Evolutionary conservation across 2,888 invertebrate species (phyloP).

Genomic region (Diabrotica balteata): DNA sequence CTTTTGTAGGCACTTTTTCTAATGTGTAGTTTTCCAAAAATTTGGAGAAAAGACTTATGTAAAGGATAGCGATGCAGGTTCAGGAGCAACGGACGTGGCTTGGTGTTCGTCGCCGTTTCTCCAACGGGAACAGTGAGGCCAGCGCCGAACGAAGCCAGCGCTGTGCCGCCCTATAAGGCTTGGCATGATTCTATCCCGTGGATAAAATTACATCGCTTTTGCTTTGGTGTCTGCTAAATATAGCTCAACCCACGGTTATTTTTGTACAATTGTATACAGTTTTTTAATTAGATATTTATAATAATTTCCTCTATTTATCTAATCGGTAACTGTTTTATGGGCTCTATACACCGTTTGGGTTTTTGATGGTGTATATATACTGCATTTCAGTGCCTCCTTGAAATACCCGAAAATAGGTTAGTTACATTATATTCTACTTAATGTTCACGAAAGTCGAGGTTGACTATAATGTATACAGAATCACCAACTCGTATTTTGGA

Average conservation of each 20-base stretch:
- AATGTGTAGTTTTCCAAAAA: too few species aligned
- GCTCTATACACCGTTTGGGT: background rate
- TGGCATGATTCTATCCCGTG: slow-evolving; percentile 59
- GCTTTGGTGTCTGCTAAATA: slow-evolving; percentile 60
- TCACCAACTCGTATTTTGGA: too few species aligned
- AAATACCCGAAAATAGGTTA: slow-evolving; percentile 9
- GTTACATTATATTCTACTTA: background rate
- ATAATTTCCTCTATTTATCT: slow-evolving; percentile 43
- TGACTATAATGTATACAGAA: too few species aligned
- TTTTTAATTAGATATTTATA: slow-evolving; percentile 57
- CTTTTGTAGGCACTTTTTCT: too few species aligned
- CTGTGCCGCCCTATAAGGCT: slow-evolving; percentile 61
- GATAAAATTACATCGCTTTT: slow-evolving; percentile 62
- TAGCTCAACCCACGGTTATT: slow-evolving; percentile 59
- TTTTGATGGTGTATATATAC: slow-evolving; percentile 4
- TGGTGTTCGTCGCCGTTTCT: slow-evolving; percentile 35
- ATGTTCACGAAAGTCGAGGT: too few species aligned
- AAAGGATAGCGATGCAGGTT: background rate
- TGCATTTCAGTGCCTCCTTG: slow-evolving; percentile 2
- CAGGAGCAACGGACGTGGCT: slow-evolving; percentile 17
- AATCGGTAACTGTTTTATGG: slow-evolving; percentile 16
- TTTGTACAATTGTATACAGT: slow-evolving; percentile 59
- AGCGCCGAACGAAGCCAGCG: slow-evolving; percentile 36
- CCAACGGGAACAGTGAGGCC: too few species aligned
- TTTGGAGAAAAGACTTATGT: too few species aligned